Evolutionary conservation across 2,113 vertebrate species (phyloP), one percentile per base, ranked within the genome.

Genomic region (Cottus gobio): DNA sequence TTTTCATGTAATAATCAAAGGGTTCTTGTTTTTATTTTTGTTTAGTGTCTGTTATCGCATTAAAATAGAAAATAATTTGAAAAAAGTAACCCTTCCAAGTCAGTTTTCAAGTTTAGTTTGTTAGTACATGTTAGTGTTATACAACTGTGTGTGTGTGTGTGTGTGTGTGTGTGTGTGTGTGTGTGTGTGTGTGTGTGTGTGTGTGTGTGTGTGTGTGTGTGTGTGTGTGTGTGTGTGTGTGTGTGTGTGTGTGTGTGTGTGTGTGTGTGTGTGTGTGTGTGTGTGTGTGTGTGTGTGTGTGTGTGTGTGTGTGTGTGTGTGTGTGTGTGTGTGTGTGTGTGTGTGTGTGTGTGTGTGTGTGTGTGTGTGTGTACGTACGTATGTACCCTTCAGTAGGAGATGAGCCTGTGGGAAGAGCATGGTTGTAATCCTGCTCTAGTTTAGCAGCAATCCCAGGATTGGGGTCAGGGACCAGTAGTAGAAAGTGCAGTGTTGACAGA

Each of bases 381-480:
- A 7, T 64, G 4, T 37, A 57, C 28, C 89, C 91, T 93, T 93
- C 85, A 91, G 54, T 80, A 69, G 71, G 80, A 90, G 85, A 75
- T 92, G 86, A 94, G 89, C 86, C 84, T 58, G 52, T 28, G 56
- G 73, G 26, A 69, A 72, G 48, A 87, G 86, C 74, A 42, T 37
- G 64, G 71, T 84, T 80, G 85, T 96, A 96, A 95, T 94, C 92
- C 90, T 71, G 57, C 70, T 80, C 77, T 77, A 74, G 83, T 92
- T 94, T 93, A 94, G 82, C 80, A 88, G 79, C 90, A 95, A 95
- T 95, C 94, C 95, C 76, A 85, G 94, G 94, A 96, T 96, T 96
- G 86, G 87, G 95, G 95, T 96, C 95, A 94, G 76, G 68, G 72
- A 83, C 79, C 91, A 88, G 93, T 90, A 50, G 84, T 70, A 93